Conservation (phyloP, 2,113 vertebrate species). For the Tenrec ecaudatus region DNA sequence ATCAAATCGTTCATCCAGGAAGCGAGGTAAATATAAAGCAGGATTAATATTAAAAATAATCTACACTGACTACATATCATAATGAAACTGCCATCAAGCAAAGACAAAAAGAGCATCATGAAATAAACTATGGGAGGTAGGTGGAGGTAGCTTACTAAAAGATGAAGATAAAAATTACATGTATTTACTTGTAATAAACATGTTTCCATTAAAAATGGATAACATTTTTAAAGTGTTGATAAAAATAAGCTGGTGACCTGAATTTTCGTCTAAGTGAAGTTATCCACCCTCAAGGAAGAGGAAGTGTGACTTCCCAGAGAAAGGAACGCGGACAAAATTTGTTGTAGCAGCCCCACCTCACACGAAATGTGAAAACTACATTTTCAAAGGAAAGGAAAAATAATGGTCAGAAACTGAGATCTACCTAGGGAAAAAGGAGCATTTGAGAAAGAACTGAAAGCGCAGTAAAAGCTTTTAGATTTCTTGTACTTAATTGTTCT, state of each 20-base stretch:
- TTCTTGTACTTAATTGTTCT: conserved; percentile 6
- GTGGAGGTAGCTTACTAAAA: not conserved
- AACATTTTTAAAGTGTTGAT: not conserved
- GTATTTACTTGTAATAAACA: no score
- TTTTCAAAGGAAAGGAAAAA: conserved; percentile 2
- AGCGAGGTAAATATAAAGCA: not conserved
- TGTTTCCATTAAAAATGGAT: no score
- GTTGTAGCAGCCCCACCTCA: no score
- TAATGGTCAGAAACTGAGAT: not conserved
- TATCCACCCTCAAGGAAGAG: not conserved
- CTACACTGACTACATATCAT: no score
- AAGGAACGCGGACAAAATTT: no score
- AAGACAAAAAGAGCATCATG: not conserved
- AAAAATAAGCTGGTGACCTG: not conserved
- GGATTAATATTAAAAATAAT: not conserved
- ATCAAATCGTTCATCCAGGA: not conserved
- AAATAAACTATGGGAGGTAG: not conserved
- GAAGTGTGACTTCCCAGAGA: not conserved
- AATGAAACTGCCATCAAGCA: not conserved
- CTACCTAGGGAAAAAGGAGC: not conserved
- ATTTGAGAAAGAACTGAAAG: not conserved
- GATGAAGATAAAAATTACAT: not conserved
- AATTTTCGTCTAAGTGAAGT: not conserved
- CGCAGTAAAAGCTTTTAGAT: conserved; percentile 21
- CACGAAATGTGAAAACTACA: not conserved